Evolutionary conservation across 2,888 invertebrate genomes (phyloP).

Genomic region (Phaedon cochleariae): DNA sequence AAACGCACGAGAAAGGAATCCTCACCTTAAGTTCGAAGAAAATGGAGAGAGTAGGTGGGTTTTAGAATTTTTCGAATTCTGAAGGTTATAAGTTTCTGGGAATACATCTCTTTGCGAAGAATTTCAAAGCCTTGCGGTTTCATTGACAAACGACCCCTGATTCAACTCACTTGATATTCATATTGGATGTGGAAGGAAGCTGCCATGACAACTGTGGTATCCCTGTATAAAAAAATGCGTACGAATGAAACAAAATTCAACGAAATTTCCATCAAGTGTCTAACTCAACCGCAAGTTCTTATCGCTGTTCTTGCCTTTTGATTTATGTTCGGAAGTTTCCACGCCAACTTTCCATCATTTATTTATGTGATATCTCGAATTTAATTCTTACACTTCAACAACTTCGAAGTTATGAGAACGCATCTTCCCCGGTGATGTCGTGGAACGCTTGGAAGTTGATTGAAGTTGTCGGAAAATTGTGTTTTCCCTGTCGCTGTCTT

Average conservation of each 20-base stretch:
- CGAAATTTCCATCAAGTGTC: slow-evolving; percentile 27
- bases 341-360: slow-evolving; percentile 33
- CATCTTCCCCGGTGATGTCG: not conserved
- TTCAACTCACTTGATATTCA: no score
- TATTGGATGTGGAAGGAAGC: no score
- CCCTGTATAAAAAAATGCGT: slow-evolving; percentile 17
- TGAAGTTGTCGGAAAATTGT: not conserved
- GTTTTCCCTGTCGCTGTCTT: not conserved
- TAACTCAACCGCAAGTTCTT: slow-evolving; percentile 29
- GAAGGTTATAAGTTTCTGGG: no score
- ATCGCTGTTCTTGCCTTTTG: slow-evolving; percentile 25
- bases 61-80: no score
- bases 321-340: slow-evolving; percentile 31
- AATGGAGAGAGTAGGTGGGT: no score
- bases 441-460: not conserved
- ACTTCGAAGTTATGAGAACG: slow-evolving; percentile 4
- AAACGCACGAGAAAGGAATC: no score
- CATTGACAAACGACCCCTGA: no score
- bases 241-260: slow-evolving; percentile 21
- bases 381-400: slow-evolving; percentile 31
- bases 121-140: no score
- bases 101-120: no score
- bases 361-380: slow-evolving; percentile 30
- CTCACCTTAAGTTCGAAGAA: no score
- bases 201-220: not conserved